Evolutionary conservation across 2,113 vertebrate genomes (phyloP).

Genomic region (Paedocypris sp.): DNA sequence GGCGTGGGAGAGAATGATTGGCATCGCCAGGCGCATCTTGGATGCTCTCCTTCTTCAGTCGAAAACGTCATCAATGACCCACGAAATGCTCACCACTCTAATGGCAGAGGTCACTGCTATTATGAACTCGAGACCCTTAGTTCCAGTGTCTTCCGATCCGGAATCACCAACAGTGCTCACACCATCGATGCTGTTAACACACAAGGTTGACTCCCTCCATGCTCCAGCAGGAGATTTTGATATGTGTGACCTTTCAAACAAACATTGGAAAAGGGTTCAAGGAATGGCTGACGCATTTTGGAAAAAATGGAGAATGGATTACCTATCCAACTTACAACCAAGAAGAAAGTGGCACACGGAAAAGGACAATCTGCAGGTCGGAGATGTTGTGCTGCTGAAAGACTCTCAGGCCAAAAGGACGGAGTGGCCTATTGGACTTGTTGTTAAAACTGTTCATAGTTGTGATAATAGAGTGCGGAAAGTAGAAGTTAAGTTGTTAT

Average conservation of each 20-base stretch:
- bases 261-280: conserved; percentile 15
- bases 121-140: conserved; percentile 4
- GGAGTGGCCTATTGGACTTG: neutral
- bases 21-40: neutral
- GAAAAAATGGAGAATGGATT: conserved; percentile 2
- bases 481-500: neutral
- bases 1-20: conserved; percentile 10
- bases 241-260: neutral
- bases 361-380: neutral
- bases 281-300: conserved; percentile 1
- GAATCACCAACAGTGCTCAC: neutral
- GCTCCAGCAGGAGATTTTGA: conserved; percentile 2
- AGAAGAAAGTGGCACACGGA: neutral
- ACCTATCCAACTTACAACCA: neutral
- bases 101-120: conserved; percentile 13
- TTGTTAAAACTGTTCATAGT: neutral
- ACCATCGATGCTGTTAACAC: conserved; percentile 11
- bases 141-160: neutral
- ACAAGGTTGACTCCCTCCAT: neutral
- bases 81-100: neutral
- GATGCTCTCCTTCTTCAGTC: neutral
- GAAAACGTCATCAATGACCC: neutral
- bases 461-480: neutral
- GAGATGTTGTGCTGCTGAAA: neutral
- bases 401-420: neutral